Conservation (phyloP, 2,113 vertebrate species). For the Perca flavescens region DNA sequence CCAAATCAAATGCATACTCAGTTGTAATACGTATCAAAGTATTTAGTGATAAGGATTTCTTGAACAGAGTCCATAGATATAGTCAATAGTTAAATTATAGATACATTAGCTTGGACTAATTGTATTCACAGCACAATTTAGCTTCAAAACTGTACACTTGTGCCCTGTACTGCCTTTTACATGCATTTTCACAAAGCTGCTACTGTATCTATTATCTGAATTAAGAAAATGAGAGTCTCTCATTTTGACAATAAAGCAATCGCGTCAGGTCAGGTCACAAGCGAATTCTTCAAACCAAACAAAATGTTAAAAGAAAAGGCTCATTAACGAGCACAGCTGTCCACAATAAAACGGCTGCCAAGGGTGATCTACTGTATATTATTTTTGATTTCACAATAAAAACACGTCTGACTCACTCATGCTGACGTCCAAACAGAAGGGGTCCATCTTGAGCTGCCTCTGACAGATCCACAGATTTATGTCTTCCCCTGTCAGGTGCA, state of each 20-base stretch:
- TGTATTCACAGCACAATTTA: not conserved
- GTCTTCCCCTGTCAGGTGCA: conserved; percentile 59
- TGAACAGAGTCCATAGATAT: not conserved
- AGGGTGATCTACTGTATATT: not conserved
- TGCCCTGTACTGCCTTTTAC: not conserved
- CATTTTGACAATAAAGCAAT: not conserved
- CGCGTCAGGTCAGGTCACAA: not conserved
- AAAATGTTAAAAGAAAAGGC: not conserved
- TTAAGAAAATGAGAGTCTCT: not conserved
- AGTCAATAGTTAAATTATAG: not conserved
- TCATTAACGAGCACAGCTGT: not conserved
- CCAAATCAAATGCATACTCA: not conserved
- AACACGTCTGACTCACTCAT: conserved; percentile 70
- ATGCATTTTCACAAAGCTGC: not conserved
- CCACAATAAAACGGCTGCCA: not conserved
- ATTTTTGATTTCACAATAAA: conserved; percentile 21
- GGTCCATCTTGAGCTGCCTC: conserved; percentile 69
- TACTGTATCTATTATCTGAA: not conserved
- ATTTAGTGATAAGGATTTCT: not conserved
- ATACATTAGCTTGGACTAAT: not conserved
- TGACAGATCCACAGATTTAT: conserved; percentile 52
- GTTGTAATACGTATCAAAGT: not conserved
- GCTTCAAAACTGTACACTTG: not conserved
- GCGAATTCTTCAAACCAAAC: not conserved
- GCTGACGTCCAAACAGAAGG: conserved; percentile 78